Percentiles rank a stretch among this genome's conserved stretches.
These are phyloP conservation scores for Vanessa cardui DNA, from an alignment of 2,888 invertebrate species.

Conservation along the genomic window DNA sequence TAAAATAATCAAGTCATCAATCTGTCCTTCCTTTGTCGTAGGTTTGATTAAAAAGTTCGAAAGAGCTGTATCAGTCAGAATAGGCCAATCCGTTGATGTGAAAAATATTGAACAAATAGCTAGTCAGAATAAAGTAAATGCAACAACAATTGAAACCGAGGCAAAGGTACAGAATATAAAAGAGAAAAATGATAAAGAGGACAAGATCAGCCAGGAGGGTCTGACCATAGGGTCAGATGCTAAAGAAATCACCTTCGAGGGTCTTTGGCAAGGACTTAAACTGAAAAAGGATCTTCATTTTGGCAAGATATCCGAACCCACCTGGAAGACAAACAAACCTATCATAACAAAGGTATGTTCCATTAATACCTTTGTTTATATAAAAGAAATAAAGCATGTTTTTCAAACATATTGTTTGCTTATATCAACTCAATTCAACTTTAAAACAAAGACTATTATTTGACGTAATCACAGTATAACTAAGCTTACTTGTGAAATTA, in stretches of 20 bases:
- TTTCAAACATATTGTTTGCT: neutral
- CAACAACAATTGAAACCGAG: conserved; percentile 49
- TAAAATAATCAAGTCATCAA: neutral
- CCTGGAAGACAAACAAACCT: conserved; percentile 70
- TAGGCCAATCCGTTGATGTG: conserved; percentile 44
- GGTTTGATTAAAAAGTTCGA: conserved; percentile 67
- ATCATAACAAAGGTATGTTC: conserved; percentile 64
- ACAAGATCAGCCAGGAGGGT: conserved; percentile 49
- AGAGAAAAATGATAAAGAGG: conserved; percentile 44
- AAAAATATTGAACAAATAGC: conserved; percentile 45
- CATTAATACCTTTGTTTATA: neutral
- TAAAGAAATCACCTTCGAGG: conserved; percentile 66
- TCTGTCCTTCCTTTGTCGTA: conserved; percentile 42
- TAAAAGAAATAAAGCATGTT: too few relatives aligned
- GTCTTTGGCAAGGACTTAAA: conserved; percentile 68
- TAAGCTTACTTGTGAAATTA: too few relatives aligned
- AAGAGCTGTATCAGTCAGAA: conserved; percentile 54
- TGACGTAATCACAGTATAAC: too few relatives aligned
- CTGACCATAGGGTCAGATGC: conserved; percentile 59
- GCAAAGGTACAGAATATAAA: conserved; percentile 38
- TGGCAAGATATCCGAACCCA: conserved; percentile 69
- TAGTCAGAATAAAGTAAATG: conserved; percentile 43
- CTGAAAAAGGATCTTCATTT: conserved; percentile 70
- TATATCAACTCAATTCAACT: neutral
- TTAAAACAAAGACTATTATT: neutral